Percentiles rank a stretch among this genome's conserved stretches.
These are phyloP conservation scores for Ptychobarbus kaznakovi DNA, from an alignment of 2,797 vertebrate genomes.

Conservation along the genomic window DNA sequence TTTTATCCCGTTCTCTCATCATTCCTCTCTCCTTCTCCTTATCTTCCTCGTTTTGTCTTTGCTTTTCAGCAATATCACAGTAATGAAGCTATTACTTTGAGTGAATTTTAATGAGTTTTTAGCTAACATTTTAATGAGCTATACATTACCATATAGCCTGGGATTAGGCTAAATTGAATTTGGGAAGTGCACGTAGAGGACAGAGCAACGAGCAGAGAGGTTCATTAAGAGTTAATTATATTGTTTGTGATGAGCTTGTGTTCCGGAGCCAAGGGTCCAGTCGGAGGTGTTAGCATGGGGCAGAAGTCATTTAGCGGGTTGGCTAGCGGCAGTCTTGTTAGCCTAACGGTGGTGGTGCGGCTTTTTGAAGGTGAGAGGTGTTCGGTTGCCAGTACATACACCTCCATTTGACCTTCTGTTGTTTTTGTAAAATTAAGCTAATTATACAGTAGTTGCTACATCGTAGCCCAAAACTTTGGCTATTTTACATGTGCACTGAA, in stretches of 20 bases:
- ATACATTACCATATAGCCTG: constrained; percentile 90
- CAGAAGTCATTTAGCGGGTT: constrained; percentile 74
- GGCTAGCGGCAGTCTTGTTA: constrained; percentile 71
- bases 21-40: constrained; percentile 75
- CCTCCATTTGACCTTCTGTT: constrained; percentile 19
- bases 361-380: constrained; percentile 61
- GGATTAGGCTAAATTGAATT: constrained; percentile 90
- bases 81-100: constrained; percentile 95
- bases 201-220: constrained; percentile 73
- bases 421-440: neutral
- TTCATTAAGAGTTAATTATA: constrained; percentile 93
- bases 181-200: constrained; percentile 71
- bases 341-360: constrained; percentile 71
- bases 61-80: constrained; percentile 86
- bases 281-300: constrained; percentile 71
- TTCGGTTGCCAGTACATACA: constrained; percentile 20
- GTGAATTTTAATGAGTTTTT: constrained; percentile 96
- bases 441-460: neutral
- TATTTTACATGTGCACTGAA: neutral
- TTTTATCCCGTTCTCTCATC: constrained; percentile 74
- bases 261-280: constrained; percentile 69
- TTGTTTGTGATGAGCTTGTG: constrained; percentile 81
- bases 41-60: constrained; percentile 74
- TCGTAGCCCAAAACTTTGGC: neutral
- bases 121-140: constrained; percentile 96